Percentiles rank a stretch among this genome's conserved stretches.
Evolutionary conservation across 2,888 invertebrate genomes (phyloP).

Genomic region (Allophyes oxyacanthae): DNA sequence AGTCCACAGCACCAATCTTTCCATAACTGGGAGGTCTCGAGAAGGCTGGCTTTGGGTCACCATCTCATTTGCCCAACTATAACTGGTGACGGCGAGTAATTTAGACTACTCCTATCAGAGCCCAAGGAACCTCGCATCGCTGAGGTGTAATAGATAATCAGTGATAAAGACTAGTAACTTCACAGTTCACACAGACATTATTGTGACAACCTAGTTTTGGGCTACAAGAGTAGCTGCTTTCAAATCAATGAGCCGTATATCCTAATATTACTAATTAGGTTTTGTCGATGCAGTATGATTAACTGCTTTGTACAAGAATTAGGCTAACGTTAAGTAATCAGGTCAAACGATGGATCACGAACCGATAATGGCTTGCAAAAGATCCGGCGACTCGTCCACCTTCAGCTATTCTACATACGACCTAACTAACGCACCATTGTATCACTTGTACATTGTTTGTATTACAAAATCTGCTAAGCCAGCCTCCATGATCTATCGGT

Average conservation of each 20-base stretch:
- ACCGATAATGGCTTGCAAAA: constrained; percentile 74
- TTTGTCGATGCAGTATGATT: constrained; percentile 14
- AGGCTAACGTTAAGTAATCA: constrained; percentile 62
- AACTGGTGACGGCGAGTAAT: too few species aligned
- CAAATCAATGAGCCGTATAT: constrained; percentile 6
- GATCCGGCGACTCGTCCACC: constrained; percentile 73
- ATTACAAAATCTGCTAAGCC: constrained; percentile 45
- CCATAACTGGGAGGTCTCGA: too few species aligned
- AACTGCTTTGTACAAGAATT: constrained; percentile 34
- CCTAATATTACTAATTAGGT: not conserved
- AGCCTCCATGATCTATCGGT: constrained; percentile 24
- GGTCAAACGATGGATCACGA: constrained; percentile 61
- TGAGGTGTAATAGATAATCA: too few species aligned
- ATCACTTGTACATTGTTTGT: constrained; percentile 53
- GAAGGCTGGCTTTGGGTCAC: too few species aligned
- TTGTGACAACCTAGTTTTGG: too few species aligned
- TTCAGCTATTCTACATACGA: constrained; percentile 64
- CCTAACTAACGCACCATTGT: constrained; percentile 59
- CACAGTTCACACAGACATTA: too few species aligned
- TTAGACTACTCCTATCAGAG: too few species aligned
- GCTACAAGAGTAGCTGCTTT: not conserved
- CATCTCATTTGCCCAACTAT: too few species aligned
- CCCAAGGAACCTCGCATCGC: too few species aligned
- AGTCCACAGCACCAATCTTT: too few species aligned
- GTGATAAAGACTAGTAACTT: too few species aligned